Evolutionary conservation across 2,888 invertebrate genomes (phyloP), one percentile per base, ranked within the genome.

Genomic region (Xanthia togata): DNA sequence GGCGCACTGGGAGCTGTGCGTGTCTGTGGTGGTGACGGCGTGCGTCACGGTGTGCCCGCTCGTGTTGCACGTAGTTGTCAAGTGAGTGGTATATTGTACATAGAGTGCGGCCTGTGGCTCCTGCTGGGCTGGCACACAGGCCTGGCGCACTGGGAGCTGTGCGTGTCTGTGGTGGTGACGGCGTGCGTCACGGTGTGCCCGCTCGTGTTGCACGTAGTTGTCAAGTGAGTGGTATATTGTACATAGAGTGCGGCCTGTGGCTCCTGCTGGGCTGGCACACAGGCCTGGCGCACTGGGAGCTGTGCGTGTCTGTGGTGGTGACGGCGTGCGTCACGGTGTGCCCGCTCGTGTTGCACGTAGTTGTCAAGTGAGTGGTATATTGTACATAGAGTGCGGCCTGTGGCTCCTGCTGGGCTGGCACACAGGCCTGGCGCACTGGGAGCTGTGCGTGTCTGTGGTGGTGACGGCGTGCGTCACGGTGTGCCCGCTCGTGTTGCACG

Each of bases 401-500:
- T 98, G 97, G 97, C 60, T 55, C 44, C 83, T 93, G 59, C 84
- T 93, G 81, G 82, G 71, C 41, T 91, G 97, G 44, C 93, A 97
- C 50, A 91, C 79, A 0, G 20, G 60, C 23, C 53, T 80, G 53
- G 83, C 87, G 9, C 90, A 92, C 88, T 93, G 94, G 93, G 92
- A 95, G 85, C 89, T 98, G 76, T 92, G 97, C 59, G 96, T 98
- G 78, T 97, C 98, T 0, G 86, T 97, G 68, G 94, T 97, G 31
- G 96, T 98, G 31, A 98, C 98, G 9, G 91, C 95, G 0, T 96
- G 97, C 23, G 97, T 98, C 90, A 96, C 97, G 20, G 73, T 98
- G 3, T 95, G 97, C 71, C 98, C 98, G 11, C 93, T 97, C 69
- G 85, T 98, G n/a, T 98, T 98, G 88, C 97, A 97, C 23, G 94